Evolutionary conservation across 2,113 vertebrate genomes (phyloP), one percentile per base, ranked within the genome.

Genomic region (Malurus elegans): DNA sequence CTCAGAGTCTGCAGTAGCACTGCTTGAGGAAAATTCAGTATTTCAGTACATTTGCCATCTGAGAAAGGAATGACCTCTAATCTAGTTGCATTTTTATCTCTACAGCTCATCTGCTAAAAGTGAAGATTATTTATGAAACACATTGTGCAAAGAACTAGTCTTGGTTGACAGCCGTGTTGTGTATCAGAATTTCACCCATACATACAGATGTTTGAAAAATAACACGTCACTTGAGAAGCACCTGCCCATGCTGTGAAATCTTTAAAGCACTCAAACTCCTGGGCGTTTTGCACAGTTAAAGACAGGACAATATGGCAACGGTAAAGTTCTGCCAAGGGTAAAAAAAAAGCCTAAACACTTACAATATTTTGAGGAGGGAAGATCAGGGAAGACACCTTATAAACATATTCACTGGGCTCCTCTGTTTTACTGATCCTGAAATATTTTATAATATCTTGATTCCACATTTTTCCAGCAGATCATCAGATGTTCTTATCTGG

Each of bases 401-500:
- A 69, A 83, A 54, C 38, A 72, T 7, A 2, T 86, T 83, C 66
- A 56, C 5, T 62, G 31, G 32, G n/a, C 70, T 90, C 51, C 50
- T 80, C 75, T 72, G 44, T 36, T 94, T 82, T 79, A 91, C 8
- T 84, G 56, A 87, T 65, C 34, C 26, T 85, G 8, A 94, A 82
- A 45, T 86, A 88, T 79, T 95, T 95, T 58, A n/a, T 50, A 93
- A 53, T 38, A 88, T 78, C 79, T 92, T 78, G 40, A 88, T 86
- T 94, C 58, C 83, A 29, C 83, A 53, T 88, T 95, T 96, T 94
- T 88, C 79, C 65, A 67, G 71, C 51, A 94, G 25, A 93, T 71
- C 42, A 93, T 71, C 54, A 64, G 71, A 90, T 90, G 67, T 92
- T 80, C 82, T 96, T 92, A 97, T 76, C 91, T 88, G 89, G 94